phyloP scores from a whole-genome alignment of 1,140 invertebrate genomes.

The Zaprionus capensis region DNA sequence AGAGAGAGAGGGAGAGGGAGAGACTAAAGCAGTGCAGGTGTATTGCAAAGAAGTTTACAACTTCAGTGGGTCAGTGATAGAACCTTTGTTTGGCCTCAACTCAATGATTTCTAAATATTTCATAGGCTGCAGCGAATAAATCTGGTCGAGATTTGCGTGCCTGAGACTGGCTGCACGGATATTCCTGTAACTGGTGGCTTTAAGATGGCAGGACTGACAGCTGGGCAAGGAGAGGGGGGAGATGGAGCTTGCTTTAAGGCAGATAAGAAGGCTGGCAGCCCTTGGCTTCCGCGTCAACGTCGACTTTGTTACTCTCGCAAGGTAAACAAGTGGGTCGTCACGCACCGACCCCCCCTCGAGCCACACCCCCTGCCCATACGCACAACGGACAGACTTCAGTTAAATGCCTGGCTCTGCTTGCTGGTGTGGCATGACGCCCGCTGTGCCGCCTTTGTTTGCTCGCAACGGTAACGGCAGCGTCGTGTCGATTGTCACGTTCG shows the following conservation, averaged over 20 bases:
- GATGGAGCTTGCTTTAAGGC: conserved; percentile 10
- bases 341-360: not conserved
- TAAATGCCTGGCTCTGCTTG: conserved; percentile 4
- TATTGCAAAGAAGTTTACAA: conserved; percentile 4
- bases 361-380: not conserved
- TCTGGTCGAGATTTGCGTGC: conserved; percentile 38
- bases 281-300: not conserved
- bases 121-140: conserved; percentile 42
- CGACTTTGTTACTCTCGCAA: conserved; percentile 21
- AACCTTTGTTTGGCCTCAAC: conserved; percentile 6
- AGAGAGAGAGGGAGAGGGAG: not conserved
- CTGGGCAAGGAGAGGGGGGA: not conserved
- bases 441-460: conserved; percentile 55
- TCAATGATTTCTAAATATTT: conserved; percentile 38
- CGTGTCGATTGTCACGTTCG: conserved; percentile 72
- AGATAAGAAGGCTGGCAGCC: conserved; percentile 16
- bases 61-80: conserved; percentile 21
- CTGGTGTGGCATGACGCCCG: conserved; percentile 8
- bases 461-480: conserved; percentile 18
- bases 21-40: not conserved
- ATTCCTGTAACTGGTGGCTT: not conserved
- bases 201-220: not conserved
- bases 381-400: conserved; percentile 14
- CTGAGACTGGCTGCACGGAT: conserved; percentile 1
- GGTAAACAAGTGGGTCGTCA: conserved; percentile 32